Base-by-base conservation (phyloP, 2,113 vertebrate species). In the Nanorana parkeri region DNA sequence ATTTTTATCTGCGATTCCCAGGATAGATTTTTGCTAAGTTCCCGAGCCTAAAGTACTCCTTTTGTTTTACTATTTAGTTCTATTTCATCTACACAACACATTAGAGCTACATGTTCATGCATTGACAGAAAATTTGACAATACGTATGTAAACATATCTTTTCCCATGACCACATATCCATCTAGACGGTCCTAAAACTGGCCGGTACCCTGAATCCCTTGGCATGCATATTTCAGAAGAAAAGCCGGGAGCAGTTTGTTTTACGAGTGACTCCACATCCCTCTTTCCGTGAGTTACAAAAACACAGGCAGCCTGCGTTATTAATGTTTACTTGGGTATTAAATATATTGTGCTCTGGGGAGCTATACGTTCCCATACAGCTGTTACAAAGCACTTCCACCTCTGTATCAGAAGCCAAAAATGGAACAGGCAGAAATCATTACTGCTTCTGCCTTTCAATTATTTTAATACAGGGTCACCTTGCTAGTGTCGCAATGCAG, bases 281-380 rank as follows among this genome's bases (percentile, higher is more conserved):
- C 8, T 75, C 80, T 82, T 82, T 75, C 69, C 55, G 79, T 28
- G 52, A 83, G 80, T 83, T 83, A 83, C 80, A 76, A 83, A 83
- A 83, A 83, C 80, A 83, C 80, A 83, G 72, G 17, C 71, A 83
- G 80, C 64, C 80, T 83, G 72, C 29, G 80, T 83, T 83, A 83
- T 83, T 83, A 83, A 83, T 83, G 80, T 83, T 83, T 83, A 83
- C 80, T 83, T 76, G 80, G 80, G 80, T 83, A 76, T 83, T 83
- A 83, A 83, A 83, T 83, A 76, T 83, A 83, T 75, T 60, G 80
- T 60, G 61, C 80, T 83, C 80, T 15, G 21, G 80, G 80, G 80
- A 83, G 80, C 80, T 60, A 66, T 83, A 68, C 52, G 73, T 83
- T 83, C 63, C 71, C 80, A 68, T 83, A 76, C 80, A 83, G 80